Evolutionary conservation across 2,888 invertebrate genomes (phyloP).

Genomic region (Tanytarsus gracilentus): DNA sequence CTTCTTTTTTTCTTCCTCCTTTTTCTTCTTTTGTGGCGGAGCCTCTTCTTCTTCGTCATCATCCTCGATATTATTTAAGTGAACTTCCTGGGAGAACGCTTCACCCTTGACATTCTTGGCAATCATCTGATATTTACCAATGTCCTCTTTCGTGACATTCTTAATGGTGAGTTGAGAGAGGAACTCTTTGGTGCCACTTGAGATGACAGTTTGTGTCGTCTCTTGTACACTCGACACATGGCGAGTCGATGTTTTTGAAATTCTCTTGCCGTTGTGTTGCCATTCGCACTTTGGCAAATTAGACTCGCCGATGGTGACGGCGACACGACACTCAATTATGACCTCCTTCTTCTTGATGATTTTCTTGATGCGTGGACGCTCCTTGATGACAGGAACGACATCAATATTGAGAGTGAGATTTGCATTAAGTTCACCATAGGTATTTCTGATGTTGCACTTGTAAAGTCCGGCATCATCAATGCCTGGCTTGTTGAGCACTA

Average conservation of each 20-base stretch:
- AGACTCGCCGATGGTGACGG: conserved; percentile 69
- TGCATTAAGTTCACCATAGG: conserved; percentile 91
- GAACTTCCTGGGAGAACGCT: conserved; percentile 78
- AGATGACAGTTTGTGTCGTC: conserved; percentile 34
- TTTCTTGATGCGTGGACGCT: conserved; percentile 83
- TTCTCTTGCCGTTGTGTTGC: conserved; percentile 71
- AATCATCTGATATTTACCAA: conserved; percentile 80
- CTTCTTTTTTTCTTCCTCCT: conserved; percentile 41
- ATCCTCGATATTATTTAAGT: conserved; percentile 73
- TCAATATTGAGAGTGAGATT: conserved; percentile 96
- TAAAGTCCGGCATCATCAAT: conserved; percentile 95
- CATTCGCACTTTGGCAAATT: conserved; percentile 73
- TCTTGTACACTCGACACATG: conserved; percentile 31
- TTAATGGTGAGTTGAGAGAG: conserved; percentile 83
- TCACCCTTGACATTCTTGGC: conserved; percentile 91
- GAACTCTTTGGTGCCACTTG: conserved; percentile 55
- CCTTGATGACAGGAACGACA: conserved; percentile 90
- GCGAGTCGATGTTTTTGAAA: conserved; percentile 43
- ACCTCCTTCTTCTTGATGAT: conserved; percentile 87
- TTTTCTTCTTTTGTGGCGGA: conserved; percentile 63
- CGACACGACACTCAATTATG: conserved; percentile 86
- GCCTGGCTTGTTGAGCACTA: conserved; percentile 83
- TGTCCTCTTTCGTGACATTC: conserved; percentile 69
- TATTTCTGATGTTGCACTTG: conserved; percentile 95
- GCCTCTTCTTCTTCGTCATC: conserved; percentile 65